Conservation (phyloP, 2,888 invertebrate species). For the Mythimna ferrago region DNA sequence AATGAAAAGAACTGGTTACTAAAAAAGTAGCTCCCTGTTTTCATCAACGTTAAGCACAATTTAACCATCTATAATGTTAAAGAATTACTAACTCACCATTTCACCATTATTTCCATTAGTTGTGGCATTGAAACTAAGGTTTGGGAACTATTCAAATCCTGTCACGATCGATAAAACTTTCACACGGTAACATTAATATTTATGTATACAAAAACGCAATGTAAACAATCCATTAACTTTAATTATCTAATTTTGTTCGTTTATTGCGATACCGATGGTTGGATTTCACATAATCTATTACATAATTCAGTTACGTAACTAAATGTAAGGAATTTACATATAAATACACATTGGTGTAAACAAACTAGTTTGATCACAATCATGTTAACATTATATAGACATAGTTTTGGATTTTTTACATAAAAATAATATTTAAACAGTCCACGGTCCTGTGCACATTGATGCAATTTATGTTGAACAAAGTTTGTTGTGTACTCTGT, state of each 20-base stretch:
- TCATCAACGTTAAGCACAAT: background rate
- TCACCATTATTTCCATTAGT: background rate
- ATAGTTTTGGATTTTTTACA: conserved; percentile 34
- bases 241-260: conserved; percentile 30
- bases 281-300: conserved; percentile 42
- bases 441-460: background rate
- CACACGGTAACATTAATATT: conserved; percentile 44
- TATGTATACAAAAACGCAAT: conserved; percentile 33
- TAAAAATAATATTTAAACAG: conserved; percentile 18
- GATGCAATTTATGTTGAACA: conserved; percentile 1
- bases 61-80: background rate
- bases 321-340: conserved; percentile 45
- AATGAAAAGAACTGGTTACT: background rate
- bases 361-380: conserved; percentile 44
- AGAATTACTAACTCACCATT: too few relatives aligned
- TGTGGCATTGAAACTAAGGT: background rate
- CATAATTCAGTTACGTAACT: conserved; percentile 52
- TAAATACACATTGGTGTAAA: conserved; percentile 9
- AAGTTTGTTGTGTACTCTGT: conserved; percentile 17
- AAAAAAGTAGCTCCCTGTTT: background rate
- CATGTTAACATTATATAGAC: conserved; percentile 19
- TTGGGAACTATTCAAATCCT: conserved; percentile 14
- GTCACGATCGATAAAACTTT: conserved; percentile 38
- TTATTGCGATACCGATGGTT: conserved; percentile 18
- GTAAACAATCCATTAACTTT: conserved; percentile 39